Conservation (phyloP, 2,113 vertebrate genomes). For the Thunnus maccoyii region DNA sequence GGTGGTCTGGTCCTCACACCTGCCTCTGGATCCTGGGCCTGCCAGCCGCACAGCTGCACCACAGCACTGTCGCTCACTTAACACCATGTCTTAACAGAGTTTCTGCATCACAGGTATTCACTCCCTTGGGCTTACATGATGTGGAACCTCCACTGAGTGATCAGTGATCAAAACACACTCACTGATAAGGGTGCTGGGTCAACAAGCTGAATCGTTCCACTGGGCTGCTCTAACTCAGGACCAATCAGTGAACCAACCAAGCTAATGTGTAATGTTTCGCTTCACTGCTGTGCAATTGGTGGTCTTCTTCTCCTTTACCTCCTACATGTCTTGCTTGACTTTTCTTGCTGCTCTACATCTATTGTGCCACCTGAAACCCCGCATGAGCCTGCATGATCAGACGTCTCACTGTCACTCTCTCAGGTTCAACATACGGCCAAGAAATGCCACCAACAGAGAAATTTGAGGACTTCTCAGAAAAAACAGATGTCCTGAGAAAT, state of each 20-base stretch:
- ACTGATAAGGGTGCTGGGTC: constrained; percentile 57
- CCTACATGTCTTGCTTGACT: constrained; percentile 24
- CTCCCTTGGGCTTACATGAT: constrained; percentile 36
- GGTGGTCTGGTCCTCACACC: constrained; percentile 76
- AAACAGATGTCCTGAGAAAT: constrained; percentile 56
- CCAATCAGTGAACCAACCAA: constrained; percentile 59
- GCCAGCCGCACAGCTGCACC: constrained; percentile 84
- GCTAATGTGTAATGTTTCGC: constrained; percentile 64
- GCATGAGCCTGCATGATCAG: constrained; percentile 53
- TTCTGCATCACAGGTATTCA: constrained; percentile 64
- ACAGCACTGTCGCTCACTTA: constrained; percentile 79
- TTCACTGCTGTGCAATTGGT: constrained; percentile 57
- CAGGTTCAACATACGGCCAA: constrained; percentile 54
- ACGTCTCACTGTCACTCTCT: constrained; percentile 27
- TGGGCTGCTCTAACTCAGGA: constrained; percentile 26
- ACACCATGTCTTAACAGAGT: constrained; percentile 82
- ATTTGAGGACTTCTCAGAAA: constrained; percentile 42
- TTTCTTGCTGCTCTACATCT: constrained; percentile 20
- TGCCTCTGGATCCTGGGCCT: constrained; percentile 54
- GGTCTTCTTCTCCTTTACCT: constrained; percentile 14
- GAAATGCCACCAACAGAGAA: constrained; percentile 53
- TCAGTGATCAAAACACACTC: constrained; percentile 59
- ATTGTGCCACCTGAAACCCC: constrained; percentile 44
- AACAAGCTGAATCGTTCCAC: constrained; percentile 32
- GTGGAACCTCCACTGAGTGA: constrained; percentile 61